Evolutionary conservation across 2,888 invertebrate species (phyloP), one percentile per base, ranked within the genome.

Genomic region (Didymodactylos carnosus): DNA sequence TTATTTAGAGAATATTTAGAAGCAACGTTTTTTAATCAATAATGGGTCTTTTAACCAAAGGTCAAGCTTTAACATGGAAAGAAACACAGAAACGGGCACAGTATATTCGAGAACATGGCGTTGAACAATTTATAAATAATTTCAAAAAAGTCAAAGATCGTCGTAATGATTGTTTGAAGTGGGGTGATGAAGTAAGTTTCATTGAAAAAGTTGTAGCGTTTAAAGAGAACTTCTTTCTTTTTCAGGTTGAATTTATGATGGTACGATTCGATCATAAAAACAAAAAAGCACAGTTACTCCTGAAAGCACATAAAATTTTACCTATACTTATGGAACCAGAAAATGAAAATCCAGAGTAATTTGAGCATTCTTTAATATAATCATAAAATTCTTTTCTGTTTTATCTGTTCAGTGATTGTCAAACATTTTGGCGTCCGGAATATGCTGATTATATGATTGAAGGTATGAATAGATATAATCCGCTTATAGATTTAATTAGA

Each of bases 371-470:
- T 5, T 1, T 51, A 29, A 14, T 51, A 14, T 3, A 35, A 14
- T 7, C 2, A 19, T n/a, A 8, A 16, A 35, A 19, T 3, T 11
- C 19, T 19, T 13, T 29, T 10, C n/a, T n/a, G 8, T 11, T 16
- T 51, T 53, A 6, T 27, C 13, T 29, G 10, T 62, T 62, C 11
- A 62, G 62, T 62, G 35, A 74, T 51, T 69, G 71, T 39, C 10
- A 23, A 14, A 71, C 82, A 8, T 79, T 80, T 53, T 98, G 98
- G 98, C 88, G 94, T 72, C 97, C 97, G 0, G 98, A 98, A 84
- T 99, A 93, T 86, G 97, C 92, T 4, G 89, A 91, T n/a, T 99
- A 95, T 81, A 97, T 98, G 95, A 88, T 95, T 75, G 95, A 98
- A 86, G 97, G 97, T 25, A n/a, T n/a, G n/a, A n/a, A n/a, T n/a